Conservation (phyloP, 2,888 invertebrate species). For the Nowickia ferox region DNA sequence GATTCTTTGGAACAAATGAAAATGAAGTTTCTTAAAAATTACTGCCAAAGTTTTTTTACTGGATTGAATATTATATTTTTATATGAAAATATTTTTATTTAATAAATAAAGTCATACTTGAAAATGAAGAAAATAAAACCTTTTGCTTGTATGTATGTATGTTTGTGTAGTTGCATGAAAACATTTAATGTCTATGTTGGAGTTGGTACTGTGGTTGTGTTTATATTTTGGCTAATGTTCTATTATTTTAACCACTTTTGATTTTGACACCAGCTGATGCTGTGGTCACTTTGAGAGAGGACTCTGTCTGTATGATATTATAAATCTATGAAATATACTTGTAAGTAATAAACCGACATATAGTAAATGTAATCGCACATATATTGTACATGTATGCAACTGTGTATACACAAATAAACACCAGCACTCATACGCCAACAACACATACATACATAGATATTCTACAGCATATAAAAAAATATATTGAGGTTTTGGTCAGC, state of each 20-base stretch:
- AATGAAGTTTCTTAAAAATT: background rate
- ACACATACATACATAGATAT: background rate
- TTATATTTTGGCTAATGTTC: slow-evolving; percentile 80
- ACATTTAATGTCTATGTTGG: slow-evolving; percentile 64
- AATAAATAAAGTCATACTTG: background rate
- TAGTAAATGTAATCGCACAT: slow-evolving; percentile 51
- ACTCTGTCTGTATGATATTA: slow-evolving; percentile 41
- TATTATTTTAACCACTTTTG: slow-evolving; percentile 79
- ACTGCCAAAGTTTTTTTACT: no score
- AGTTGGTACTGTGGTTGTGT: slow-evolving; percentile 74
- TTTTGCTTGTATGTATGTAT: background rate
- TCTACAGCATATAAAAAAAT: slow-evolving; percentile 6
- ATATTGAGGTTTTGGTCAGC: slow-evolving; percentile 31
- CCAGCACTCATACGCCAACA: slow-evolving; percentile 29
- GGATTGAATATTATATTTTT: background rate
- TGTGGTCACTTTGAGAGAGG: slow-evolving; percentile 63
- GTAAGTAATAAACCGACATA: slow-evolving; percentile 62
- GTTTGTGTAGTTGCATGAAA: background rate
- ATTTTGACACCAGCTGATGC: slow-evolving; percentile 80
- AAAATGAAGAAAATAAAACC: background rate
- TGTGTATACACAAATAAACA: background rate
- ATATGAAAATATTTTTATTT: background rate
- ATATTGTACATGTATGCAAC: background rate
- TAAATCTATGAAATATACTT: slow-evolving; percentile 67
- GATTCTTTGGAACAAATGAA: no score